Base-by-base conservation (phyloP, 2,888 invertebrate genomes). In the Osedax frankpressi region DNA sequence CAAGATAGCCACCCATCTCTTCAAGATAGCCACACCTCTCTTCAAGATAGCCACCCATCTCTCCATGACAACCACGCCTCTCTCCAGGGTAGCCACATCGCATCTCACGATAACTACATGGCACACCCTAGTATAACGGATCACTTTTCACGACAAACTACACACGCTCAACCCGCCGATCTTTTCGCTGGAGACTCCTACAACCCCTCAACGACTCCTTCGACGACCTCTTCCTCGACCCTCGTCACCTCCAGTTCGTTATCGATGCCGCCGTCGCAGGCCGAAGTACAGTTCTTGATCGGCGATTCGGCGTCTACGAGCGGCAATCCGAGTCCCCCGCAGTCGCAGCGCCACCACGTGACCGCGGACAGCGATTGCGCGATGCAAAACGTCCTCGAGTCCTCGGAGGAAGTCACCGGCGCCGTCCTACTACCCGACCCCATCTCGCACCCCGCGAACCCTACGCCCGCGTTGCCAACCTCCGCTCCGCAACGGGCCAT, bases 291-390 rank as follows among this genome's bases (percentile, higher is more conserved):
- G 25, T 76, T 76, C 29, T 63, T 76, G 29, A 72, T 76, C 1
- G 76, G 76, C 2, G 67, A 75, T 60, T 71, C 76, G 25, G 71
- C 25, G 74, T 77, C 73, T 71, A 75, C 30, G 73, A 74, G 60
- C 25, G 72, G 28, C n/a, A 72, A 72, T 28, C 29, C 72, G 14
- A 44, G 44, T 3, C 30, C 71, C 11, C 44, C 6, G 6, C 19
- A 6, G 44, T 44, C 44, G 44, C 44, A 44, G 6, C 6, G 19
- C 6, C 44, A 44, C 19, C 6, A 44, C 6, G 11, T 19, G 11
- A 6, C 44, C 11, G 11, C 44, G 44, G 44, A 44, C 6, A 6
- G 19, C 11, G 11, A 6, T 6, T 44, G 44, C 44, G n/a, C n/a
- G n/a, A 44, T 44, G 44, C 6, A 6, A 44, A 6, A 6, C 44